Evolutionary conservation across 2,888 invertebrate species (phyloP).

Genomic region (Chelonus formosanus): DNA sequence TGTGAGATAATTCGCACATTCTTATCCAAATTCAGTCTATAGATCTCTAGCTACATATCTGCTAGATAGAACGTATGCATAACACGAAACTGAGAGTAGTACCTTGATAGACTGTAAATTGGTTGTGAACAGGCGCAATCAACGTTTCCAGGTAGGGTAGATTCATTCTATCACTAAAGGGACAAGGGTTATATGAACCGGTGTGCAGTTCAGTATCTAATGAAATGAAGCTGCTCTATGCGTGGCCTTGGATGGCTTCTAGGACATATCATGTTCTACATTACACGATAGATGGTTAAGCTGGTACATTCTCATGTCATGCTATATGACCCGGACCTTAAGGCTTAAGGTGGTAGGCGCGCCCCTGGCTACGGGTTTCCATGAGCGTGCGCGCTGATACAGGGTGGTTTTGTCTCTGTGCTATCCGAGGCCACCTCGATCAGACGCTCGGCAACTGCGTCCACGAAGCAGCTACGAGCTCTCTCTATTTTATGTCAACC

Average conservation of each 20-base stretch:
- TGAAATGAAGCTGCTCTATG: too few relatives aligned
- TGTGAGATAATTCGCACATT: too few relatives aligned
- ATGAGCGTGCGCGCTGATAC: conserved; percentile 54
- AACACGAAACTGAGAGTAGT: not conserved
- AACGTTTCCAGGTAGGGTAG: not conserved
- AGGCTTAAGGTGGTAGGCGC: conserved; percentile 47
- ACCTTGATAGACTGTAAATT: conserved; percentile 9
- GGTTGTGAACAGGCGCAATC: conserved; percentile 9
- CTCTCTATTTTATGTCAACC: conserved; percentile 2
- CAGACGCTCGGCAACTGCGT: conserved; percentile 52
- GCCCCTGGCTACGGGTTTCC: conserved; percentile 51
- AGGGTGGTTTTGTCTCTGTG: conserved; percentile 43
- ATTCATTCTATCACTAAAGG: not conserved
- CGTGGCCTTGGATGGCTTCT: too few relatives aligned
- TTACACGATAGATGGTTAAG: too few relatives aligned
- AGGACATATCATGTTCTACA: too few relatives aligned
- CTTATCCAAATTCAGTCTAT: too few relatives aligned
- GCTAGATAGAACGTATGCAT: too few relatives aligned
- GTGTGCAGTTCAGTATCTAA: not conserved
- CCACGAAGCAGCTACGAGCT: conserved; percentile 41
- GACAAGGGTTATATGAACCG: not conserved
- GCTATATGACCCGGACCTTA: conserved; percentile 30
- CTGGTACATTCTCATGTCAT: conserved; percentile 1
- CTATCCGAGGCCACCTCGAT: conserved; percentile 38
- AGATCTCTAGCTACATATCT: too few relatives aligned